Percentiles rank a stretch among this genome's conserved stretches.
Evolutionary conservation across 2,113 vertebrate species (phyloP).

Genomic region (Grammomys dolichurus): DNA sequence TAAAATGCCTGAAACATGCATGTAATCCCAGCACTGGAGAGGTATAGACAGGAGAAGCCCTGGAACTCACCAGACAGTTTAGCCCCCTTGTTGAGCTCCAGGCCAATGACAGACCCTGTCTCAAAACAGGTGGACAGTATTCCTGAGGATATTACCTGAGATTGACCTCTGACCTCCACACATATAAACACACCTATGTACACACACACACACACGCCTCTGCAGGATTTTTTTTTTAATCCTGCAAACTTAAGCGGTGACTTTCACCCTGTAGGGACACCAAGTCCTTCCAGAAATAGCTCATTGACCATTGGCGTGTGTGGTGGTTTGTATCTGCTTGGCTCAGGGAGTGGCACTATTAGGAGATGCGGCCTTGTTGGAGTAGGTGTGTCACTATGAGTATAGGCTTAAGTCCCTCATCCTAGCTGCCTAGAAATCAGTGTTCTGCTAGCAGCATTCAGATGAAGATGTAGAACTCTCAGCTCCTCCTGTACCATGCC

Average conservation of each 20-base stretch:
- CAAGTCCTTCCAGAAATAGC: neutral
- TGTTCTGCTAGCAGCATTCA: too few relatives aligned
- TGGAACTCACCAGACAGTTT: neutral
- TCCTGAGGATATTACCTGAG: neutral
- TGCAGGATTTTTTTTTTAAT: neutral
- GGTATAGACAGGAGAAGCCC: neutral
- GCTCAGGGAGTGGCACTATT: too few relatives aligned
- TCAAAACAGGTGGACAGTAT: neutral
- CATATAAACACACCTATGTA: neutral
- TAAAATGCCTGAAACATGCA: neutral
- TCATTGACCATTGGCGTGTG: neutral
- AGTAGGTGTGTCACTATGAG: too few relatives aligned
- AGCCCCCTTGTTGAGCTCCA: neutral
- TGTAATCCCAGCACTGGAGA: neutral
- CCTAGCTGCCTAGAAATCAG: too few relatives aligned
- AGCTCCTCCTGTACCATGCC: too few relatives aligned
- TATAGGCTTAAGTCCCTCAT: too few relatives aligned
- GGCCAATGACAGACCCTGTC: neutral
- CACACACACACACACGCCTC: too few relatives aligned
- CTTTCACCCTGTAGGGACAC: neutral
- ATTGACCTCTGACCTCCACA: neutral
- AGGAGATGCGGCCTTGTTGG: too few relatives aligned
- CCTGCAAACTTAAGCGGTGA: rapidly evolving
- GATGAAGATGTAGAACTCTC: too few relatives aligned
- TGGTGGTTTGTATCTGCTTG: too few relatives aligned